Evolutionary conservation across 2,113 vertebrate species (phyloP), one percentile per base, ranked within the genome.

Genomic region (Oryzias curvinotus): DNA sequence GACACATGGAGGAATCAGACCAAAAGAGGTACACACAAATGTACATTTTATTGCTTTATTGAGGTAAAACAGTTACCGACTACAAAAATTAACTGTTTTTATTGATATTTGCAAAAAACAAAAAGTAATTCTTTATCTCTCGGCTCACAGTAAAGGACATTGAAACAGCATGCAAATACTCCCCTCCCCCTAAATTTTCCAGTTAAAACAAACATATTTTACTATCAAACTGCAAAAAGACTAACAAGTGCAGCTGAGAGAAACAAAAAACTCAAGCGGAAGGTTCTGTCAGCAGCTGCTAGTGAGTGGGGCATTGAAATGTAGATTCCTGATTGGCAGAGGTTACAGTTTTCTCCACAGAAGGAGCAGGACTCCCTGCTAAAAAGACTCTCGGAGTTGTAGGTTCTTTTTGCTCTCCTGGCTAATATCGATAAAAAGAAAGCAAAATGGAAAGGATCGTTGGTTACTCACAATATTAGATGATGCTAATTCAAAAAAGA

Each of bases 341-440:
- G 58, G 0, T 19, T 7, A 70, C 93, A 95, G 43, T 87, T 77
- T 0, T 16, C 18, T 0, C 68, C 50, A 54, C 94, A 96, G 80
- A 94, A 93, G 71, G 71, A 74, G 72, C 94, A 96, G 1, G 85
- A 60, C 1, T 85, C 84, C 57, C 83, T 0, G 21, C 64, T 72
- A 30, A 68, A 87, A 86, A 94, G 90, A 48, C 77, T 71, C 25
- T 66, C 62, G 0, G 93, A 92, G 79, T 95, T 94, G 87, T 96
- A 97, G 17, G 69, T 90, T 69, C 89, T 90, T 66, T 88, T 88
- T 0, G 91, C 85, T 83, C 70, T 92, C 82, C 92, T 91, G 41
- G 88, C 94, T 96, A 82, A 10, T 50, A 65, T 54, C 5, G 8
- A 50, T 12, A 57, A 30, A 17, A 61, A 0, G 5, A 56, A 18